Evolutionary conservation across 2,888 invertebrate genomes (phyloP).

Genomic region (Tenthredo distinguenda): DNA sequence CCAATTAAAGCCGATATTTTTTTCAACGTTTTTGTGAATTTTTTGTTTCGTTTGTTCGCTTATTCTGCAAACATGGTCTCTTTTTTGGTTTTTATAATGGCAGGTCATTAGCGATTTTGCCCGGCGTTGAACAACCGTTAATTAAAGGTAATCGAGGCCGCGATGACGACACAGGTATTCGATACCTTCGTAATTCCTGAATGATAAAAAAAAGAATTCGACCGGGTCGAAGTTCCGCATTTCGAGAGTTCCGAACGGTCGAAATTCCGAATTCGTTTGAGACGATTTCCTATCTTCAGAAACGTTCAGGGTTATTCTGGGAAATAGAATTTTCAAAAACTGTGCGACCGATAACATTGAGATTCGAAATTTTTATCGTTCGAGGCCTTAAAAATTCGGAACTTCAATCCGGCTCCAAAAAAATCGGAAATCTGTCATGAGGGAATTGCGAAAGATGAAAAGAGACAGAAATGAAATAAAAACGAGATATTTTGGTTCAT

Average conservation of each 20-base stretch:
- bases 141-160: background rate
- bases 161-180: background rate
- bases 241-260: background rate
- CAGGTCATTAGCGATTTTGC: constrained; percentile 24
- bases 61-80: background rate
- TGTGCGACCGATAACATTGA: too few relatives aligned
- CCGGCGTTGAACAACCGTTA: background rate
- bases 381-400: too few relatives aligned
- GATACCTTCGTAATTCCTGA: background rate
- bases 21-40: background rate
- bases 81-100: constrained; percentile 27
- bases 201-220: background rate
- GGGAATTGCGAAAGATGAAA: background rate
- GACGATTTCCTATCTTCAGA: too few relatives aligned
- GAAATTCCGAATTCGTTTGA: too few relatives aligned
- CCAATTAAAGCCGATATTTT: background rate
- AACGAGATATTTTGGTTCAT: background rate
- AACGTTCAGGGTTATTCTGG: too few relatives aligned
- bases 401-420: background rate
- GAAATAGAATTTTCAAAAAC: too few relatives aligned
- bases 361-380: too few relatives aligned
- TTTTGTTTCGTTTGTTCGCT: constrained; percentile 3
- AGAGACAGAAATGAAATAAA: background rate
- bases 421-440: background rate
- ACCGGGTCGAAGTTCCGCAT: background rate